Conservation (phyloP, 2,888 invertebrate species). For the Mesorhabditis spiculigera region DNA sequence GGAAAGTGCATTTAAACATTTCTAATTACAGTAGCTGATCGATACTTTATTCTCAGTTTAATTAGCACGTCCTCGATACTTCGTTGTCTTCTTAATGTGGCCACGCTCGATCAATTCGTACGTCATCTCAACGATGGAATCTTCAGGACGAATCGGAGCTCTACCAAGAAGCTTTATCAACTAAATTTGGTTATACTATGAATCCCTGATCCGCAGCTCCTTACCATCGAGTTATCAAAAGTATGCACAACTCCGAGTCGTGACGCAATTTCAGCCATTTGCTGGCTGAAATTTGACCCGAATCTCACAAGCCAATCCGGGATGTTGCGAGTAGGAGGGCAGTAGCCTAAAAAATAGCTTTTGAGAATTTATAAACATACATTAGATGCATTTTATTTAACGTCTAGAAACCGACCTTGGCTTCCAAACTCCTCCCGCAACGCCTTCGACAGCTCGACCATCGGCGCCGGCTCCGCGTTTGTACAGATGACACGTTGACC, state of each 20-base stretch:
- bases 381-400: too few species aligned
- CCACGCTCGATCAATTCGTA: not conserved
- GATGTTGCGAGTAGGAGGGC: not conserved
- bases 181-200: too few species aligned
- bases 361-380: too few species aligned
- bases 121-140: not conserved
- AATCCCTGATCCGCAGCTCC: too few species aligned
- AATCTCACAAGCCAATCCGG: not conserved
- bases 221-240: not conserved
- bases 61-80: not conserved
- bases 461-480: not conserved
- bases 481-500: not conserved
- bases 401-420: not conserved
- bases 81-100: not conserved
- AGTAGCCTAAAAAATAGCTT: not conserved
- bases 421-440: not conserved
- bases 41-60: too few species aligned
- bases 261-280: not conserved
- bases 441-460: not conserved
- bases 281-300: not conserved
- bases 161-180: not conserved
- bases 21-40: too few species aligned
- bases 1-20: too few species aligned
- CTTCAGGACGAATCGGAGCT: not conserved
- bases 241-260: not conserved